A percentile compares a stretch with the other conserved stretches of the same genome.
These are phyloP conservation scores for Subacronicta megacephala DNA, from an alignment of 2,888 invertebrate species.

Conservation along the genomic window DNA sequence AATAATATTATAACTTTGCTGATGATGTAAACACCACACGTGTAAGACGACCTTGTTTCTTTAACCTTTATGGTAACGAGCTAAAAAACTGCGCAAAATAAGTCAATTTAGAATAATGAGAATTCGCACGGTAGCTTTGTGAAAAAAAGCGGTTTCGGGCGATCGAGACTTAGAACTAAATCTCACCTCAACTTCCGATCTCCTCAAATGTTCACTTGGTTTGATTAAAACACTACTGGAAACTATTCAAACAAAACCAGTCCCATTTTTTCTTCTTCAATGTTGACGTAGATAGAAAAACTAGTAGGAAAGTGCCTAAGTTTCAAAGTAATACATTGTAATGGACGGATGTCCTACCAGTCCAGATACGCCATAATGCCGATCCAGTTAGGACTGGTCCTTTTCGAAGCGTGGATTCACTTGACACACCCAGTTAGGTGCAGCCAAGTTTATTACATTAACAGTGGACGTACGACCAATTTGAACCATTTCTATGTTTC, in stretches of 20 bases:
- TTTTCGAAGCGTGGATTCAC: constrained; percentile 30
- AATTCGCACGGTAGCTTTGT: constrained; percentile 11
- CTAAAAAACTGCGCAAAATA: constrained; percentile 32
- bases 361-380: constrained; percentile 15
- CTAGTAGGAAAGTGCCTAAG: background rate
- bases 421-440: constrained; percentile 35
- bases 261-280: constrained; percentile 2
- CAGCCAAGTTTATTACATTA: constrained; percentile 24
- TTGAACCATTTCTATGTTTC: background rate
- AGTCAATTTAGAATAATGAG: background rate
- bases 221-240: constrained; percentile 8
- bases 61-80: constrained; percentile 25
- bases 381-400: constrained; percentile 38
- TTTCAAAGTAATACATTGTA: constrained; percentile 17
- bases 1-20: background rate
- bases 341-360: constrained; percentile 28
- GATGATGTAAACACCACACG: constrained; percentile 23
- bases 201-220: constrained; percentile 5
- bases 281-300: constrained; percentile 5
- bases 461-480: constrained; percentile 8
- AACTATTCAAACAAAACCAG: constrained; percentile 10
- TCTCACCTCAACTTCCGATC: background rate
- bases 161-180: constrained; percentile 1
- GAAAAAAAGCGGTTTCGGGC: constrained; percentile 1
- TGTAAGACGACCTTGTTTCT: constrained; percentile 39